Conservation (phyloP, 2,888 invertebrate species). For the Cyaniris semiargus region DNA sequence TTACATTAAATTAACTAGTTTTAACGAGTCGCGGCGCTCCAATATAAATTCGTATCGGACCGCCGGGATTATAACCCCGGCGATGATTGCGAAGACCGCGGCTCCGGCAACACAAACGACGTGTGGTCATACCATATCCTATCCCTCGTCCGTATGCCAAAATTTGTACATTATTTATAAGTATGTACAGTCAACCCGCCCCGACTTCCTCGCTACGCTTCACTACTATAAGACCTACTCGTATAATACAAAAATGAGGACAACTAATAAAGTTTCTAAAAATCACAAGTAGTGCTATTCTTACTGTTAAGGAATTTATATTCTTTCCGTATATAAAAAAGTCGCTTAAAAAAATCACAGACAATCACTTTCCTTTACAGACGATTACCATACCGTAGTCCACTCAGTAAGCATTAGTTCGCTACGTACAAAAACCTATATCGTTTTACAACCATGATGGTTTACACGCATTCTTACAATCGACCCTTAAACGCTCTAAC, state of each 20-base stretch:
- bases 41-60: conserved; percentile 65
- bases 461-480: conserved; percentile 63
- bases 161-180: conserved; percentile 49
- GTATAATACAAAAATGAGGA: conserved; percentile 73
- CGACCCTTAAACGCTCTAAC: conserved; percentile 55
- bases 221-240: conserved; percentile 54
- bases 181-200: conserved; percentile 76
- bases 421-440: conserved; percentile 79
- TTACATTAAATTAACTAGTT: conserved; percentile 65
- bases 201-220: conserved; percentile 55
- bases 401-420: conserved; percentile 75
- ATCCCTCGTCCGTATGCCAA: conserved; percentile 54
- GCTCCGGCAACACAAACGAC: conserved; percentile 55
- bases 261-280: conserved; percentile 76
- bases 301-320: conserved; percentile 78
- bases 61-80: conserved; percentile 47
- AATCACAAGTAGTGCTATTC: conserved; percentile 81
- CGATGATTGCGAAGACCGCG: conserved; percentile 54
- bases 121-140: conserved; percentile 72
- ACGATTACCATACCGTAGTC: conserved; percentile 76
- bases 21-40: conserved; percentile 56
- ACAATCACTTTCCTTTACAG: conserved; percentile 80
- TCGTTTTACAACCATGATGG: conserved; percentile 80
- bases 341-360: conserved; percentile 82
- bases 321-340: conserved; percentile 79